phyloP scores from a whole-genome alignment of 2,797 vertebrate species.

The Neomorphus geoffroyi region DNA sequence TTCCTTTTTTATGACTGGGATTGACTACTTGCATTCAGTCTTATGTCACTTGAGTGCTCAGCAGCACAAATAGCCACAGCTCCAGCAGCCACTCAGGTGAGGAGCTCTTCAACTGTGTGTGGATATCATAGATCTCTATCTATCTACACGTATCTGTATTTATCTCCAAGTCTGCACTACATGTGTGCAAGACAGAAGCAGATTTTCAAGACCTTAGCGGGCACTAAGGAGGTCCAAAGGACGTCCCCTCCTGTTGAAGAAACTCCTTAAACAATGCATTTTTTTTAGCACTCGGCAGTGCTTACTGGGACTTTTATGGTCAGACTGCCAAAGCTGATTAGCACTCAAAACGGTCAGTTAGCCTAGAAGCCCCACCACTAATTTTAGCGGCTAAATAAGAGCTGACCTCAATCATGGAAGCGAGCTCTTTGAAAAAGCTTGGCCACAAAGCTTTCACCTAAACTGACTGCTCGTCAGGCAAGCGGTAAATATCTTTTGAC shows the following conservation, averaged over 20 bases:
- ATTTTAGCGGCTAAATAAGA: not conserved
- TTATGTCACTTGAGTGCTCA: not conserved
- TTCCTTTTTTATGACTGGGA: not conserved
- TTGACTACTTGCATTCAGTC: not conserved
- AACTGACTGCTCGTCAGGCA: slow-evolving; percentile 7
- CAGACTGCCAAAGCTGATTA: not conserved
- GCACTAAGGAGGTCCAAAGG: not conserved
- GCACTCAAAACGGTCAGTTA: not conserved
- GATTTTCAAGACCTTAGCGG: not conserved
- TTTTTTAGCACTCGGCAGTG: not conserved
- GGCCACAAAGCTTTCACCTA: not conserved
- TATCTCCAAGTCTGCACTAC: not conserved
- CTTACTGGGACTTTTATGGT: not conserved
- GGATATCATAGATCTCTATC: too few relatives aligned
- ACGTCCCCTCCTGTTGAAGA: not conserved
- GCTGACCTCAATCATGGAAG: not conserved
- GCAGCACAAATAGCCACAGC: not conserved
- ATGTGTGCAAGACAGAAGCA: not conserved
- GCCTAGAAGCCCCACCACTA: not conserved
- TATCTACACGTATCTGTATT: fast-evolving
- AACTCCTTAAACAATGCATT: not conserved
- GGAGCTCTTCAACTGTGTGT: not conserved
- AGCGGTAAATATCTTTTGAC: not conserved
- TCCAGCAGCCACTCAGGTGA: not conserved
- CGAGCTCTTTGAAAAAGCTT: not conserved